These are phyloP conservation scores for Anolis apletophallus DNA, from an alignment of 2,797 vertebrate species.

Conservation along the genomic window DNA sequence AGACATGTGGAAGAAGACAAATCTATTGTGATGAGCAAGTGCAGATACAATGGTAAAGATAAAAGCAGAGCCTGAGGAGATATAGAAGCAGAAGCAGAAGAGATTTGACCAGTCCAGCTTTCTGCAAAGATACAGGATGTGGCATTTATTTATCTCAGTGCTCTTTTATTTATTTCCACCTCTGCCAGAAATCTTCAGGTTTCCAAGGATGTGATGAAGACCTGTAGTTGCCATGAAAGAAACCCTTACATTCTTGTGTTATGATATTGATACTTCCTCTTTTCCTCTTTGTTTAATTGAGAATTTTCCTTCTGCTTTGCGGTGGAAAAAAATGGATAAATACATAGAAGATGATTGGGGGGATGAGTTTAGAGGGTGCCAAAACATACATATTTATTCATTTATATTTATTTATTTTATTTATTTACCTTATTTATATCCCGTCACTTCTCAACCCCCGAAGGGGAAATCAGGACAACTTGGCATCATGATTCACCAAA, in stretches of 20 bases:
- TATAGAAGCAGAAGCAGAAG: neutral
- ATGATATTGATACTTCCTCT: neutral
- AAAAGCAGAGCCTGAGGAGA: neutral
- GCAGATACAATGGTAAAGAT: constrained; percentile 40
- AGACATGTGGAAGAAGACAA: constrained; percentile 60
- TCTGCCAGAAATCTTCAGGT: neutral
- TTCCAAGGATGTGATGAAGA: no score
- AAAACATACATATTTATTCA: no score
- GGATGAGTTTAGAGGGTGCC: no score
- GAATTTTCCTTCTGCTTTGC: neutral
- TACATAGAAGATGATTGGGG: neutral
- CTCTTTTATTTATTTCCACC: neutral
- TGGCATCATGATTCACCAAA: no score
- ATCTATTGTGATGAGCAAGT: constrained; percentile 52
- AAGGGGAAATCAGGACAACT: no score
- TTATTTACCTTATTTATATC: no score
- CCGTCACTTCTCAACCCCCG: no score
- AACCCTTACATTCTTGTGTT: neutral
- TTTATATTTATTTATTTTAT: no score
- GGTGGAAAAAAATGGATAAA: neutral
- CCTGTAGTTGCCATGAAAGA: neutral
- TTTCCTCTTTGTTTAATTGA: neutral
- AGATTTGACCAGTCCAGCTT: constrained; percentile 2
- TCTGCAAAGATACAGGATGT: neutral
- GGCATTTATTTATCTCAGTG: rapidly evolving